Evolutionary conservation across 2,113 vertebrate genomes (phyloP), one percentile per base, ranked within the genome.

Genomic region (Ammodytes marinus): DNA sequence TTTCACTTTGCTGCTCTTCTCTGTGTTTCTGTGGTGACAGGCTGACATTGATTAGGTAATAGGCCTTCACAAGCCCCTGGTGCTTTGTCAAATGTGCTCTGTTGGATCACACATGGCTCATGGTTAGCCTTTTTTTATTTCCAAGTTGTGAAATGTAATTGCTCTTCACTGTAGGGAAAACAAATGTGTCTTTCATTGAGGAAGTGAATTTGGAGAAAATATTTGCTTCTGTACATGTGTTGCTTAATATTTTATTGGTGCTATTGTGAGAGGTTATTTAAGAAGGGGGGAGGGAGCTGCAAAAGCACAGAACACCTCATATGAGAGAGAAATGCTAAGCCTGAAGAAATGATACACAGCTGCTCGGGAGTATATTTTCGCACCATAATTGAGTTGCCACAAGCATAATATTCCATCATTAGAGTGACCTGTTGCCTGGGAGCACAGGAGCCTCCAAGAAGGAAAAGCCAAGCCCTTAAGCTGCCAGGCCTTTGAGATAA

Each of bases 341-440:
- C 57, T 73, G 43, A 49, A 82, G 52, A 86, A 83, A 86, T 76
- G 50, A 89, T 77, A 80, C 69, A 46, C 43, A 73, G 77, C 79
- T 72, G 72, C 73, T 85, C 35, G 1, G 39, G 53, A 82, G 77
- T 79, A 80, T 86, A 80, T 86, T 82, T 88, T 75, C 68, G 73
- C 74, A 67, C 63, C 64, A 71, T 90, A 90, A 90, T 74, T 90
- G 89, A 85, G 46, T 39, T 88, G 77, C 82, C 80, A 85, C 58
- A 77, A 79, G 78, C 83, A 84, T 87, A 85, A 90, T 89, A 88
- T 86, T 74, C 70, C 85, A 79, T 88, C 85, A 87, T 89, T 92
- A 91, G 79, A 85, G 70, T 46, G 77, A 90, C 89, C 79, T 88
- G 91, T 90, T 91, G 87, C 84, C 83, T 59, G 55, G 64, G 70